Conservation (phyloP, 92 coral and sea anemone species). For the Epizoanthus illoricatus region DNA sequence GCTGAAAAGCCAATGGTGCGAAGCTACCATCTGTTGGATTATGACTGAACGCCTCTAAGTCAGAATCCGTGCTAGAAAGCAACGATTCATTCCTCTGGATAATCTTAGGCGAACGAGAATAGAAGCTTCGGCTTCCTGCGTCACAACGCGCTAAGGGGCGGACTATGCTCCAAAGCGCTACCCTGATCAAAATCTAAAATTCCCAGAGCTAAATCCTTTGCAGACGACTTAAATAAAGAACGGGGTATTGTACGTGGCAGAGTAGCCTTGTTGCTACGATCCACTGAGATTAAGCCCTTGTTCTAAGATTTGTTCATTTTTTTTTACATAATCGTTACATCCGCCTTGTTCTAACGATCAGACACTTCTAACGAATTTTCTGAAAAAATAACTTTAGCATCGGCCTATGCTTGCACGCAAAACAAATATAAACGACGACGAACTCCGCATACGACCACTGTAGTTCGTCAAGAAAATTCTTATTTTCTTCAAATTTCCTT, state of each 20-base stretch:
- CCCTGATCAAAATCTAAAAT: constrained; percentile 23
- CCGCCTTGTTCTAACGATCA: constrained; percentile 15
- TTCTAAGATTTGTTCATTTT: constrained; percentile 1
- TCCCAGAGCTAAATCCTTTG: constrained; percentile 11
- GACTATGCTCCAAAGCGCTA: constrained; percentile 39
- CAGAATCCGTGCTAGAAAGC: no score
- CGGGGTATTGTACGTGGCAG: no score
- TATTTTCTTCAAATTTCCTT: constrained; percentile 16
- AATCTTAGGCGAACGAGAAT: constrained; percentile 10
- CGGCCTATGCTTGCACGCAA: not conserved
- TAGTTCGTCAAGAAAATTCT: constrained; percentile 18
- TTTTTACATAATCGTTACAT: not conserved
- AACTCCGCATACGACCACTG: constrained; percentile 21
- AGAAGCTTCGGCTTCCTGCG: constrained; percentile 6
- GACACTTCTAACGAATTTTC: constrained; percentile 3
- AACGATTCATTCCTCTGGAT: constrained; percentile 8
- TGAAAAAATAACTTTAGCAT: constrained; percentile 1
- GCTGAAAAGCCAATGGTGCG: no score
- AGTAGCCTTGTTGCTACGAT: no score
- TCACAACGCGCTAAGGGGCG: constrained; percentile 30
- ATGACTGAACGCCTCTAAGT: no score
- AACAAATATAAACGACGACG: constrained; percentile 1
- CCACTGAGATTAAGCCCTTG: no score
- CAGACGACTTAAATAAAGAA: no score
- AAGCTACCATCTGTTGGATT: not conserved